A percentile compares a stretch with the other conserved stretches of the same genome.
phyloP scores from a whole-genome alignment of 30 jellyfish, hydroid and myxozoan species.

The Chrysaora quinquecirrha region DNA sequence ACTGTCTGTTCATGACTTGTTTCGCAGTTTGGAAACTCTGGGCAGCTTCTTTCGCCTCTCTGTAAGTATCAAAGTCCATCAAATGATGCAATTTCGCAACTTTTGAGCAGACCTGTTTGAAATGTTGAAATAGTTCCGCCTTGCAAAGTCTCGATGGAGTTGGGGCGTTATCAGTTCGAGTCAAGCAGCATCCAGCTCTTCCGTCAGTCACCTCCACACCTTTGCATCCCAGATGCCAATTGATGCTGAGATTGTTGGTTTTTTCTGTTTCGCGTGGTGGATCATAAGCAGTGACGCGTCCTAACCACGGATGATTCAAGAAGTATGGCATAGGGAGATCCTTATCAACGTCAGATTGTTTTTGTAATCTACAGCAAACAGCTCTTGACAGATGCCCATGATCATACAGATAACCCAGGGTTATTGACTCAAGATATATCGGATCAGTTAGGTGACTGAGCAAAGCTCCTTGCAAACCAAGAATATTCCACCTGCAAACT shows the following conservation, averaged over 20 bases:
- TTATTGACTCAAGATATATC: slow-evolving; percentile 74
- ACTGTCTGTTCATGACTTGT: slow-evolving; percentile 72
- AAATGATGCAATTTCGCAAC: slow-evolving; percentile 20
- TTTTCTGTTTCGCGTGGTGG: slow-evolving; percentile 94
- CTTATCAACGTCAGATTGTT: slow-evolving; percentile 49
- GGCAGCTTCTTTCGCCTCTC: slow-evolving; percentile 80
- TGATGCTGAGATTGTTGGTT: slow-evolving; percentile 88
- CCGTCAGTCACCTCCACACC: slow-evolving; percentile 94
- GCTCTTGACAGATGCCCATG: slow-evolving; percentile 94
- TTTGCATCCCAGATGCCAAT: slow-evolving; percentile 73
- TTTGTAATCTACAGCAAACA: slow-evolving; percentile 88
- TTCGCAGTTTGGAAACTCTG: slow-evolving; percentile 78
- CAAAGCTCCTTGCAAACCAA: slow-evolving; percentile 96
- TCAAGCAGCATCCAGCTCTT: slow-evolving; percentile 86
- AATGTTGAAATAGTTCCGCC: slow-evolving; percentile 64
- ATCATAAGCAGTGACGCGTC: slow-evolving; percentile 85
- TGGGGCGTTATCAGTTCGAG: slow-evolving; percentile 83
- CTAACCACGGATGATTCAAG: slow-evolving; percentile 92
- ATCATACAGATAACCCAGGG: slow-evolving; percentile 90
- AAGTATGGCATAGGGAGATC: slow-evolving; percentile 74
- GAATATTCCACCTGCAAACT: slow-evolving; percentile 89
- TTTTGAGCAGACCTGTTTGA: slow-evolving; percentile 51
- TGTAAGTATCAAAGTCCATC: slow-evolving; percentile 57
- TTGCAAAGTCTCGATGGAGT: slow-evolving; percentile 94
- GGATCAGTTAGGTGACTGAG: slow-evolving; percentile 92